A percentile compares a stretch with the other conserved stretches of the same genome.
These are phyloP conservation scores for Ophonus ardosiacus DNA, from an alignment of 2,888 invertebrate genomes.

Conservation along the genomic window DNA sequence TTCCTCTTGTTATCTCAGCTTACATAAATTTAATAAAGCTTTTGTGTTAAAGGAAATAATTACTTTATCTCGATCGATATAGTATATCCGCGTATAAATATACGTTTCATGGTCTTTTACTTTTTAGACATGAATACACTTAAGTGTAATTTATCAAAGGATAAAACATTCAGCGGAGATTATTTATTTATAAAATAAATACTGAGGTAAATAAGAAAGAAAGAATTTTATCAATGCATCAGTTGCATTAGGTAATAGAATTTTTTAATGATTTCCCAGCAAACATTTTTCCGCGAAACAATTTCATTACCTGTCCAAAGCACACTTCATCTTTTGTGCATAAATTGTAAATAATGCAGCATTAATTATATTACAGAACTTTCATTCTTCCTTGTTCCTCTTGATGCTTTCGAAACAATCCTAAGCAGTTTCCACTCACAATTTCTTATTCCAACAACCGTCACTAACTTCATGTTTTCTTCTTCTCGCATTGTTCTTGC, in stretches of 20 bases:
- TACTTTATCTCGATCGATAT: neutral
- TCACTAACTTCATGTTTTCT: neutral
- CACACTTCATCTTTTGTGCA: neutral
- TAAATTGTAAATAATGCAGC: neutral
- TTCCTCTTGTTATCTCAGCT: too few relatives aligned
- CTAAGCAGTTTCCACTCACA: neutral
- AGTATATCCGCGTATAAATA: neutral
- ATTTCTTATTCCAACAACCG: neutral
- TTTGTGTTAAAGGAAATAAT: too few relatives aligned
- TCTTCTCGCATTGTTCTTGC: constrained; percentile 9
- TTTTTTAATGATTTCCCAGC: neutral
- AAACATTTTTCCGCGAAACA: neutral
- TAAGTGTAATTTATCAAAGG: neutral
- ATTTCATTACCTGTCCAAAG: neutral
- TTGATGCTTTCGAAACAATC: neutral
- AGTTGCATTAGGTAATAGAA: neutral
- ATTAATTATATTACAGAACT: constrained; percentile 5
- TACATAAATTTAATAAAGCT: too few relatives aligned
- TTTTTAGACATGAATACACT: neutral
- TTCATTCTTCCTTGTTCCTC: neutral
- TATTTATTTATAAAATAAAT: too few relatives aligned
- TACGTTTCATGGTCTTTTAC: neutral
- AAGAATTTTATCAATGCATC: too few relatives aligned
- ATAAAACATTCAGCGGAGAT: too few relatives aligned
- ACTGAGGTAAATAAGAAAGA: too few relatives aligned